Evolutionary conservation across 2,888 invertebrate genomes (phyloP), one percentile per base, ranked within the genome.

Genomic region (Heliconius charithonia): DNA sequence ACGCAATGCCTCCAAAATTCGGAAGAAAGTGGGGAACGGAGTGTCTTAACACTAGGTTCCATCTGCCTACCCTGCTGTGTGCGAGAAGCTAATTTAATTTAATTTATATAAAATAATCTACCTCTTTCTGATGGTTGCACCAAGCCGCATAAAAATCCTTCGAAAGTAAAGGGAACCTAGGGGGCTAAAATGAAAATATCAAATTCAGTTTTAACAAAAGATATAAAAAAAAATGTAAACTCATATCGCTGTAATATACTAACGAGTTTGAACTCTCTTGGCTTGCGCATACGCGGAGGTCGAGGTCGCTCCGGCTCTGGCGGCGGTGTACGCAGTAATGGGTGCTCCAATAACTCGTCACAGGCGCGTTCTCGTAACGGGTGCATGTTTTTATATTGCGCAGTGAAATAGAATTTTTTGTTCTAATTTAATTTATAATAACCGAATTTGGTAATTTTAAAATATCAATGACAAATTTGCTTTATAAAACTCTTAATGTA

Each of bases 41-140:
- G n/a, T n/a, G n/a, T n/a, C n/a, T n/a, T n/a, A n/a, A n/a, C n/a
- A n/a, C n/a, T n/a, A n/a, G n/a, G n/a, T n/a, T n/a, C n/a, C n/a
- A n/a, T n/a, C n/a, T n/a, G n/a, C n/a, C n/a, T n/a, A n/a, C n/a
- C n/a, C n/a, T n/a, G n/a, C n/a, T n/a, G n/a, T n/a, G n/a, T n/a
- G n/a, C n/a, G n/a, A n/a, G n/a, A n/a, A n/a, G n/a, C n/a, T n/a
- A n/a, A n/a, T n/a, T n/a, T n/a, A n/a, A n/a, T n/a, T n/a, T n/a
- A n/a, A n/a, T n/a, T n/a, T n/a, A n/a, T n/a, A n/a, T n/a, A 25
- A n/a, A 41, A n/a, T 25, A 9, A 62, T 7, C 1, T 85, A 93
- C 95, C 89, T 94, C 92, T 86, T 93, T 95, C 70, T 87, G 89
- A 85, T 95, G 95, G 82, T 91, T 93, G 82, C 91, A 91, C 95